Conservation (phyloP, 1,140 invertebrate species). For the Liolophura sinensis region DNA sequence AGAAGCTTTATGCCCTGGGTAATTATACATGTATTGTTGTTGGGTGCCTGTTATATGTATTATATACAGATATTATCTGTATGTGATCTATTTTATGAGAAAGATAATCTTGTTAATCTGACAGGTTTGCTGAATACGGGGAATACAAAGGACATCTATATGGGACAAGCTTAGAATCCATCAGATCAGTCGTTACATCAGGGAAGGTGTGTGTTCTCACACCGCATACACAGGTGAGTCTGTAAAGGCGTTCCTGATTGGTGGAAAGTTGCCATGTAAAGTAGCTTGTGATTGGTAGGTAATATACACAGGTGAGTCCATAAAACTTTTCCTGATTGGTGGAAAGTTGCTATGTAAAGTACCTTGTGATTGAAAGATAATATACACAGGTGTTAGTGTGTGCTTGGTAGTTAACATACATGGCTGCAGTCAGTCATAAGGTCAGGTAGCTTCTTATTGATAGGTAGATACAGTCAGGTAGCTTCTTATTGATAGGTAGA, state of each 20-base stretch:
- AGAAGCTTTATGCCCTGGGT: too few relatives aligned
- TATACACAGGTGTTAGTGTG: not conserved
- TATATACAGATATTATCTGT: not conserved
- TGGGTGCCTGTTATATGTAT: too few relatives aligned
- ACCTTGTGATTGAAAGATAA: not conserved
- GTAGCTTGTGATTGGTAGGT: not conserved
- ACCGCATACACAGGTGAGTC: constrained; percentile 78
- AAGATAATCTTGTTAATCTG: not conserved
- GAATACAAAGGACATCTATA: constrained; percentile 94
- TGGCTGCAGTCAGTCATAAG: too few relatives aligned
- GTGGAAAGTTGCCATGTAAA: not conserved
- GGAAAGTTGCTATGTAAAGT: not conserved
- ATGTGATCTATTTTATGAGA: not conserved
- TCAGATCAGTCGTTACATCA: constrained; percentile 85
- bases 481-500: too few relatives aligned
- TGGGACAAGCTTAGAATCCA: constrained; percentile 88
- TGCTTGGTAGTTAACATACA: not conserved
- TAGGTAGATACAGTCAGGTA: too few relatives aligned
- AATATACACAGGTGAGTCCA: not conserved
- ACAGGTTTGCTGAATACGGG: constrained; percentile 89
- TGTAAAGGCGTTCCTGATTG: not conserved
- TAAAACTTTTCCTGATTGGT: not conserved
- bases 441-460: too few relatives aligned
- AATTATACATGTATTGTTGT: too few relatives aligned
- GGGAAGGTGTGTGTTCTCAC: constrained; percentile 98